A percentile compares a stretch with the other conserved stretches of the same genome.
Conservation (phyloP, 2,888 invertebrate species). For the Epistrophe eligans region DNA sequence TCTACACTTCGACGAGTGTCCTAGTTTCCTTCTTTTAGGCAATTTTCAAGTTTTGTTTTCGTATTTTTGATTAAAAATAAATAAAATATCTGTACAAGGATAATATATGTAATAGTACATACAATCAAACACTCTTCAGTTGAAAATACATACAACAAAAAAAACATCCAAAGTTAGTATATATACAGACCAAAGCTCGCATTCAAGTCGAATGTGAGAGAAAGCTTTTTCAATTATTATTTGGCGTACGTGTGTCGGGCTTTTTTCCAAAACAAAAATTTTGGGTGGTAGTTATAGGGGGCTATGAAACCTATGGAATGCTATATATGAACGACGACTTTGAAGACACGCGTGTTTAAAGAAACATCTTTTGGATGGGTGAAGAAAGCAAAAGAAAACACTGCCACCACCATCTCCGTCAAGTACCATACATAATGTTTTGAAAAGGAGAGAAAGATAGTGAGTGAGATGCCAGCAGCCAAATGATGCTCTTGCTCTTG, state of each 20-base stretch:
- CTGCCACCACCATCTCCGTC: slow-evolving; percentile 18
- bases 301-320: slow-evolving; percentile 18
- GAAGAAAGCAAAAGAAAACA: slow-evolving; percentile 49
- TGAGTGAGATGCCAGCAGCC: neutral
- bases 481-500: slow-evolving; percentile 38
- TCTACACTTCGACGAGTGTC: slow-evolving; percentile 49
- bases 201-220: slow-evolving; percentile 22
- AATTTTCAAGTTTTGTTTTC: slow-evolving; percentile 52
- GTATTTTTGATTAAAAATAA: slow-evolving; percentile 70
- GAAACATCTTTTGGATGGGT: slow-evolving; percentile 24
- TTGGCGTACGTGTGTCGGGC: neutral
- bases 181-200: slow-evolving; percentile 39
- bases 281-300: neutral
- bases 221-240: slow-evolving; percentile 33
- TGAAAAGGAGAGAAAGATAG: slow-evolving; percentile 7
- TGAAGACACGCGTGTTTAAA: slow-evolving; percentile 34
- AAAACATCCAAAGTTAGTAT: neutral
- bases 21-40: slow-evolving; percentile 61
- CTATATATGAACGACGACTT: slow-evolving; percentile 20
- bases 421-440: slow-evolving; percentile 10
- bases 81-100: slow-evolving; percentile 68
- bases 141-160: slow-evolving; percentile 19
- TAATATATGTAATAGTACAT: slow-evolving; percentile 34
- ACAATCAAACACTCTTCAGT: slow-evolving; percentile 13
- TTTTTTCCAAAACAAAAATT: neutral